Conservation (phyloP, 2,113 vertebrate genomes). For the Hirundichthys speculiger region DNA sequence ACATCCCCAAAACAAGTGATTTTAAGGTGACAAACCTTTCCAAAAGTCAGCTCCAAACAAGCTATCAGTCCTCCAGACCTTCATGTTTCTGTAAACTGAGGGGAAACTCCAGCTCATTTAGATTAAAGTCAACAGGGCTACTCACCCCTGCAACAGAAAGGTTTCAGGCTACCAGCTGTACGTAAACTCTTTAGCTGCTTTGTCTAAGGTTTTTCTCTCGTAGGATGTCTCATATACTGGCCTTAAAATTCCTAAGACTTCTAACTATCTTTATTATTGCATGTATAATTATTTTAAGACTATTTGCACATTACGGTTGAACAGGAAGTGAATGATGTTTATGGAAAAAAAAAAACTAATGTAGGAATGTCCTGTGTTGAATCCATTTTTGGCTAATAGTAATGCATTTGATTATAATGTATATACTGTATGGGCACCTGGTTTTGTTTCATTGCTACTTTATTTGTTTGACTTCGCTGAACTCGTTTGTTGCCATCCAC, state of each 20-base stretch:
- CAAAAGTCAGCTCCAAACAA: conserved; percentile 11
- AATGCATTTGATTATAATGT: conserved; percentile 72
- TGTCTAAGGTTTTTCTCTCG: conserved; percentile 68
- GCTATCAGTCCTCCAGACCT: conserved; percentile 29
- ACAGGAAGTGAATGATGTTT: conserved; percentile 73
- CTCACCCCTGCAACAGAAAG: conserved; percentile 57
- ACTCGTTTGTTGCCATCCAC: conserved; percentile 63
- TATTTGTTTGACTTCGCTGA: conserved; percentile 56
- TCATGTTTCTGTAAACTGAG: conserved; percentile 17
- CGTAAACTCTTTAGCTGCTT: conserved; percentile 69
- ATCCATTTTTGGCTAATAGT: conserved; percentile 64
- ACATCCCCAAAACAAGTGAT: conserved; percentile 15
- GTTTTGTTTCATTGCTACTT: conserved; percentile 67
- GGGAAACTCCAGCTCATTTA: conserved; percentile 3
- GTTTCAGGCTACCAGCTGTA: conserved; percentile 70
- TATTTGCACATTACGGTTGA: conserved; percentile 82
- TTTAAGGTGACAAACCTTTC: conserved; percentile 6
- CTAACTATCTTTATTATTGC: conserved; percentile 78
- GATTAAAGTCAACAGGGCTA: conserved; percentile 64
- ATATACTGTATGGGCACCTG: conserved; percentile 73
- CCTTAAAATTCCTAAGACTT: conserved; percentile 78
- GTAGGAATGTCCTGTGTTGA: conserved; percentile 73
- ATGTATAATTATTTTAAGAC: conserved; percentile 81
- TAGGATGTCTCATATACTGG: conserved; percentile 77
- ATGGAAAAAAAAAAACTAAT: conserved; percentile 62